A percentile compares a stretch with the other conserved stretches of the same genome.
phyloP scores from a whole-genome alignment of 2,113 vertebrate species.

The Festucalex cinctus region DNA sequence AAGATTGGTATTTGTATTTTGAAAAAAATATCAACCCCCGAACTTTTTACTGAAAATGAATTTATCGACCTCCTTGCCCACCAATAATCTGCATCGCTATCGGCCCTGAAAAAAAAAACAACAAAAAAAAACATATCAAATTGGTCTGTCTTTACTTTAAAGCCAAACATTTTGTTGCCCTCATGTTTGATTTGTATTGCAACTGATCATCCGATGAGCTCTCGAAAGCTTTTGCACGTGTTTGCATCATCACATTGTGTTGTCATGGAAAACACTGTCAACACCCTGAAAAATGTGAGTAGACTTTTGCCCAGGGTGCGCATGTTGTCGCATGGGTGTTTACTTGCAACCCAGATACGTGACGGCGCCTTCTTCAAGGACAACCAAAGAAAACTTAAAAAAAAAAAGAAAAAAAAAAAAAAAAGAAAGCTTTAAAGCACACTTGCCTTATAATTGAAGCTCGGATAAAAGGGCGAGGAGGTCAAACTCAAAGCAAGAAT shows the following conservation, averaged over 20 bases:
- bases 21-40: too few species aligned
- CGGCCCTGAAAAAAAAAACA: too few species aligned
- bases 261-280: not conserved
- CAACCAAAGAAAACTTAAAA: constrained; percentile 30
- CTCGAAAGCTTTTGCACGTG: not conserved
- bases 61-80: too few species aligned
- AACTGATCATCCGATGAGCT: not conserved
- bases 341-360: constrained; percentile 42
- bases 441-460: constrained; percentile 1
- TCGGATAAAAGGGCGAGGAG: constrained; percentile 26
- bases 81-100: too few species aligned
- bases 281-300: not conserved
- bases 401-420: not conserved
- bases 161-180: not conserved
- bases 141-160: too few species aligned
- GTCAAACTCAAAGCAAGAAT: constrained; percentile 27
- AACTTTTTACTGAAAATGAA: too few species aligned
- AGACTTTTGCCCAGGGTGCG: not conserved
- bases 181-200: not conserved
- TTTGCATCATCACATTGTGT: not conserved
- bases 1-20: too few species aligned
- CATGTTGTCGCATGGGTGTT: not conserved
- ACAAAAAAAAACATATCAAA: too few species aligned
- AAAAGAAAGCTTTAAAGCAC: not conserved
- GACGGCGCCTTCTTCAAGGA: constrained; percentile 43